Conservation (phyloP, 2,888 invertebrate species). For the Noctua pronuba region DNA sequence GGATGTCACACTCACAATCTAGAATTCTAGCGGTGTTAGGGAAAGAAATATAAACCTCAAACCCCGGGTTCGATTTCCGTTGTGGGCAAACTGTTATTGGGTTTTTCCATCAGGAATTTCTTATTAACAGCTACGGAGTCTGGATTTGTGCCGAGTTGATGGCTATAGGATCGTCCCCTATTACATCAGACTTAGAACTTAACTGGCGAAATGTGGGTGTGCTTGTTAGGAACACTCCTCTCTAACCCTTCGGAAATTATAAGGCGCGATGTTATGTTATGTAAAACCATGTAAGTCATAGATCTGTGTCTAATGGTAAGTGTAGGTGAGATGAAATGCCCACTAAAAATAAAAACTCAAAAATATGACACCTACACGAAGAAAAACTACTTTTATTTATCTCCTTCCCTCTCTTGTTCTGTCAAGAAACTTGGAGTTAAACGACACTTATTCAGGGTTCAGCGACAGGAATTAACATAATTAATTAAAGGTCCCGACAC, state of each 20-base stretch:
- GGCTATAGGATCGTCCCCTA: too few species aligned
- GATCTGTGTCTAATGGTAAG: not conserved
- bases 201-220: too few species aligned
- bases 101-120: not conserved
- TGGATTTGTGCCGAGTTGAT: too few species aligned
- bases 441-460: slow-evolving; percentile 69
- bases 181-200: too few species aligned
- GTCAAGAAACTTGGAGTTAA: slow-evolving; percentile 38
- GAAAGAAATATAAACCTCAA: not conserved
- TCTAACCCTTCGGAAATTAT: too few species aligned
- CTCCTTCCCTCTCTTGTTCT: slow-evolving; percentile 7
- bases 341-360: not conserved
- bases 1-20: not conserved
- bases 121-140: not conserved
- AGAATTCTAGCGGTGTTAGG: not conserved
- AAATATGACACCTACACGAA: not conserved
- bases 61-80: not conserved
- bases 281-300: not conserved
- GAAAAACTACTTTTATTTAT: not conserved
- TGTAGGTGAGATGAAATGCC: not conserved
- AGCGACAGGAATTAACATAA: slow-evolving; percentile 82
- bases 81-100: not conserved
- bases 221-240: too few species aligned
- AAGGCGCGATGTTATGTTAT: not conserved
- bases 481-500: slow-evolving; percentile 84